Evolutionary conservation across 2,113 vertebrate species (phyloP), one percentile per base, ranked within the genome.

Genomic region (Noturus placidus): DNA sequence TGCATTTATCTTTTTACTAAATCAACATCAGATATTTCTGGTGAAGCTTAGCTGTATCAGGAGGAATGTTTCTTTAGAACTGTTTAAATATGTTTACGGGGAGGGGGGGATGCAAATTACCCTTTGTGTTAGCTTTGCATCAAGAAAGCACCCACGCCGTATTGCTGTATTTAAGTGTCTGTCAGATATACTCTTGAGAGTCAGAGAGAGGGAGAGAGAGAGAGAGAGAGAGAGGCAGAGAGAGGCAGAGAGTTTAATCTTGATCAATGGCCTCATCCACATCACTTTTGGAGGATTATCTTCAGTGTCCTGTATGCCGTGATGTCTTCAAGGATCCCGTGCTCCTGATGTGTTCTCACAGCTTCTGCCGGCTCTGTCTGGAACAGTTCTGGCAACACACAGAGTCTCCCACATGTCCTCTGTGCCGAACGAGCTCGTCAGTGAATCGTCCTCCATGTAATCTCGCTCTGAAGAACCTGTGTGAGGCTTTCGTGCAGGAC

Each of bases 281-380:
- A 13, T 17, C 74, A 50, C 8, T 86, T 1, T 77, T 85, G 0
- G 87, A 91, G 67, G 74, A 88, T 61, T 70, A 87, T 56, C 86
- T 91, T 19, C 83, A 57, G n/a, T 91, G 90, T 77, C 76, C 90
- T 52, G 77, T 89, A 15, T 91, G 90, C 50, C 81, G n/a, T n/a
- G 87, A 87, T 46, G 83, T 91, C 72, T 89, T 89, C 84, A 86
- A 65, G 38, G 87, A 89, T 80, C 90, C 90, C 0, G 84, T 89
- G 25, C 35, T 91, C 5, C 83, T 91, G n/a, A 54, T 84, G 35
- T 89, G 88, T 57, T 86, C 88, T 57, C 90, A 91, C 86, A 88
- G 86, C 35, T 90, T 90, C 72, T 91, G 90, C 25, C 82, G 72
- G 7, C n/a, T 5, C 38, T 91, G 90, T 35, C 78, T 86, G 65